Conservation (phyloP, 2,888 invertebrate species). For the Tenthredo scrophulariae region DNA sequence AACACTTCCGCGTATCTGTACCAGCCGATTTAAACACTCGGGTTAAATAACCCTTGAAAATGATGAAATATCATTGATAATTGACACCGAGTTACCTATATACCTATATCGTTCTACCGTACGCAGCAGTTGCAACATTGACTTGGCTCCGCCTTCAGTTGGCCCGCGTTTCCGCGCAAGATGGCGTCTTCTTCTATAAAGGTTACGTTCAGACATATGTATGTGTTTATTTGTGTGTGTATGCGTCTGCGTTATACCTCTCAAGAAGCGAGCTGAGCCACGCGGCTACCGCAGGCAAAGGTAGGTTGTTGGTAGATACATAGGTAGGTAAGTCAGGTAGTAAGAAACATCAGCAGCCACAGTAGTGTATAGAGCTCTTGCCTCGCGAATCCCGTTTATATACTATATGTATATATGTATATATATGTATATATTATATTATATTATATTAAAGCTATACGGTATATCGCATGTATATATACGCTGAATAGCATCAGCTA, state of each 20-base stretch:
- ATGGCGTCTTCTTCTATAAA: slow-evolving; percentile 71
- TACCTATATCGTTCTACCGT: neutral
- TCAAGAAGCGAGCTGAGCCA: neutral
- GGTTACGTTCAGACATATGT: neutral
- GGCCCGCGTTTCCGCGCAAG: slow-evolving; percentile 76
- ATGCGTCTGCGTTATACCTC: neutral
- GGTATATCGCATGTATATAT: neutral
- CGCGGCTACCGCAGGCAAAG: slow-evolving; percentile 20
- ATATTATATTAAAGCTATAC: neutral
- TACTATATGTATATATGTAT: neutral
- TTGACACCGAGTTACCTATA: neutral
- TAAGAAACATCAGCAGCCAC: slow-evolving; percentile 28
- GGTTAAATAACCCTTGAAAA: neutral
- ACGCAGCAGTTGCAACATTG: slow-evolving; percentile 45
- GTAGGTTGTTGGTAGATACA: slow-evolving; percentile 23
- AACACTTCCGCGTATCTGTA: no score
- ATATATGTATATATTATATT: neutral
- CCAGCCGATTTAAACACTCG: no score
- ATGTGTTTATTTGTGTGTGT: neutral
- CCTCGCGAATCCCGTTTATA: neutral
- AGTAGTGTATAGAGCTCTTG: neutral
- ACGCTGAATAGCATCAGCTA: neutral
- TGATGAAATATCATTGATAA: neutral
- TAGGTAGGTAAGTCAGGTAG: slow-evolving; percentile 18
- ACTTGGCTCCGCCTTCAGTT: slow-evolving; percentile 76